Evolutionary conservation across 1,140 invertebrate species (phyloP).

Genomic region (Tenebrio molitor): DNA sequence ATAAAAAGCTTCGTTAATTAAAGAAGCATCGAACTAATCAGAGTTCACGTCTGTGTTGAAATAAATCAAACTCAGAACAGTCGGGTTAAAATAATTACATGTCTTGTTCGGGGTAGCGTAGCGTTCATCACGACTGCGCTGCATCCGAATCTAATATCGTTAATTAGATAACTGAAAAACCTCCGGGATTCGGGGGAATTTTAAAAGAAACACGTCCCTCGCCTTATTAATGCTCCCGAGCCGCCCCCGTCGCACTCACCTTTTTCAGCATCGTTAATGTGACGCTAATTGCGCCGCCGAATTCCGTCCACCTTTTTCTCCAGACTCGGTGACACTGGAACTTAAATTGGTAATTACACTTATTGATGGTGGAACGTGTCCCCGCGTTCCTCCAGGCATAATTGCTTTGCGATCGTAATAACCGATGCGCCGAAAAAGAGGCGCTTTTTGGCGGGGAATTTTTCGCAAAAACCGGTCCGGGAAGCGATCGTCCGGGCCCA

Average conservation of each 20-base stretch:
- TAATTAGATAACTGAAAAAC: slow-evolving; percentile 66
- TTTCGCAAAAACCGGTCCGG: too few relatives aligned
- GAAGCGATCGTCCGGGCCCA: too few relatives aligned
- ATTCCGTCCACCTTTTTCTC: slow-evolving; percentile 8
- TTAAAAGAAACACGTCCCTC: slow-evolving; percentile 55
- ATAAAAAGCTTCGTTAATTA: slow-evolving; percentile 64
- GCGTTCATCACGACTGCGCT: slow-evolving; percentile 63
- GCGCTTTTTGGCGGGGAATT: too few relatives aligned
- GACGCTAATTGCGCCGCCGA: slow-evolving; percentile 13
- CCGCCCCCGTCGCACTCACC: background rate
- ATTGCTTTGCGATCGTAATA: slow-evolving; percentile 29
- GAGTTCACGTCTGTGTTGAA: slow-evolving; percentile 64
- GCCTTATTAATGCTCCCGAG: slow-evolving; percentile 51
- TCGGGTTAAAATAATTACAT: slow-evolving; percentile 65
- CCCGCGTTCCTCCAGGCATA: slow-evolving; percentile 41
- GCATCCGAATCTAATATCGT: slow-evolving; percentile 66
- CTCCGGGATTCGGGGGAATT: slow-evolving; percentile 59
- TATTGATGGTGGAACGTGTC: slow-evolving; percentile 41
- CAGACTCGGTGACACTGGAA: slow-evolving; percentile 34
- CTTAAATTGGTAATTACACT: slow-evolving; percentile 51
- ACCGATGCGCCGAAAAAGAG: too few relatives aligned
- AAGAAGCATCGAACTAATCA: slow-evolving; percentile 66
- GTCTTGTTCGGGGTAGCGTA: slow-evolving; percentile 63
- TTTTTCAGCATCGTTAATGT: background rate
- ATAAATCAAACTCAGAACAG: slow-evolving; percentile 66